phyloP scores from a whole-genome alignment of 2,113 vertebrate species.

The Sitta europaea region DNA sequence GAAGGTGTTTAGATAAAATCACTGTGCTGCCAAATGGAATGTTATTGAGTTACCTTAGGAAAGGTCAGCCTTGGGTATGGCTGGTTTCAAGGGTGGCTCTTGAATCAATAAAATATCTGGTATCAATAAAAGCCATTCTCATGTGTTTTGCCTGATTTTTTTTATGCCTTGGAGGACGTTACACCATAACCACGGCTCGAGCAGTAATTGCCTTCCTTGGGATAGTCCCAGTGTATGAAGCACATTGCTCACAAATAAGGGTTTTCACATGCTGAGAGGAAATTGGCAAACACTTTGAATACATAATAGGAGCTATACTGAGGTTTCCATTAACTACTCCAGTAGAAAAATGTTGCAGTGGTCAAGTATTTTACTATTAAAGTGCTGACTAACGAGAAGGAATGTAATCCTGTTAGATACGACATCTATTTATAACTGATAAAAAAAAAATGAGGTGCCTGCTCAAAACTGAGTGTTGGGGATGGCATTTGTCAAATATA shows the following conservation, averaged over 20 bases:
- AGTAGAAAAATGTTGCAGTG: conserved; percentile 23
- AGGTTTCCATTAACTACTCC: conserved; percentile 33
- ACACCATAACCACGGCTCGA: neutral
- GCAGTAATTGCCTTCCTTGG: neutral
- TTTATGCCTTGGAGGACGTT: neutral
- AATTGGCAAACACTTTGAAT: conserved; percentile 50
- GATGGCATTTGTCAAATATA: neutral
- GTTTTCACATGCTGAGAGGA: conserved; percentile 25
- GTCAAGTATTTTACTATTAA: conserved; percentile 34
- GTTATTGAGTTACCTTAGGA: neutral
- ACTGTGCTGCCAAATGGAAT: neutral
- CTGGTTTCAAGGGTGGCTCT: neutral
- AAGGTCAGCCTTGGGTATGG: neutral
- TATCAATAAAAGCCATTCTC: neutral
- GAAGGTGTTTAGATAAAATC: neutral
- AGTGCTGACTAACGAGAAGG: neutral
- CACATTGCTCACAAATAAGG: conserved; percentile 6
- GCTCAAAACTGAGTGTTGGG: neutral
- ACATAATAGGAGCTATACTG: conserved; percentile 12
- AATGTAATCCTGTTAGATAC: conserved; percentile 3
- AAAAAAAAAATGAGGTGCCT: neutral
- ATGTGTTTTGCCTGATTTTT: neutral
- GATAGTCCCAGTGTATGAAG: neutral
- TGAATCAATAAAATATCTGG: neutral
- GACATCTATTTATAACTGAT: neutral